Base-by-base conservation (phyloP, 2,113 vertebrate species). In the Bostrychus sinensis region DNA sequence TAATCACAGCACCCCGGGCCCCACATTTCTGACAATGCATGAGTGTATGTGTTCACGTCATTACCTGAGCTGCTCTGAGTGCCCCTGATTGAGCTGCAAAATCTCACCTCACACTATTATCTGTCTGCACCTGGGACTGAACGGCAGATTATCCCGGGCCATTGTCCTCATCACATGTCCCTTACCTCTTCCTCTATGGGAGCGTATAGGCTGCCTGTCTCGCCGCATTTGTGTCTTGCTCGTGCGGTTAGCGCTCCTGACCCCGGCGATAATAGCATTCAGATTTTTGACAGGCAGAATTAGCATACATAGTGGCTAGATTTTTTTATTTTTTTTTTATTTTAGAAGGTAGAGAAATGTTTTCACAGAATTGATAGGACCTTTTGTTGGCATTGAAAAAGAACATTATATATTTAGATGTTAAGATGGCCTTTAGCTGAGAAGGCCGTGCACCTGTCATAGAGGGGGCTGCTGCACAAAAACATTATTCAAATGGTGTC, bases 261-360 rank as follows among this genome's bases (percentile, higher is more conserved):
- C 78, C 84, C 73, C 38, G 10, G 17, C 13, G 69, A 85, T 83
- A 75, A 84, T 75, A 64, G 69, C 70, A 71, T 85, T 73, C 71
- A 80, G 66, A 41, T 71, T 58, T n/a, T 34, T 75, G 77, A 83
- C 85, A 81, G 76, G 69, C 7, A 32, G 74, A 77, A 89, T 88
- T 88, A 78, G 80, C 85, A 88, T 86, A 88, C 74, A 89, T 81
- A 88, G 80, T 85, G 80, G 62, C 58, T 70, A 66, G 81, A 45
- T 77, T 70, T 69, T 56, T 83, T 76, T 36, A 36, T 34, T 55
- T 34, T 55, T 45, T 45, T 19, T 45, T 20, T 45, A 4, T 19
- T 82, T 75, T 1, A 1, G 42, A 19, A 54, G 28, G 38, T 25
- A 11, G 22, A 37, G 16, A 67, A 64, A 12, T 66, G 72, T 76